A percentile compares a stretch with the other conserved stretches of the same genome.
phyloP scores from a whole-genome alignment of 2,113 vertebrate genomes.

The Pseudorectes ferrugineus region DNA sequence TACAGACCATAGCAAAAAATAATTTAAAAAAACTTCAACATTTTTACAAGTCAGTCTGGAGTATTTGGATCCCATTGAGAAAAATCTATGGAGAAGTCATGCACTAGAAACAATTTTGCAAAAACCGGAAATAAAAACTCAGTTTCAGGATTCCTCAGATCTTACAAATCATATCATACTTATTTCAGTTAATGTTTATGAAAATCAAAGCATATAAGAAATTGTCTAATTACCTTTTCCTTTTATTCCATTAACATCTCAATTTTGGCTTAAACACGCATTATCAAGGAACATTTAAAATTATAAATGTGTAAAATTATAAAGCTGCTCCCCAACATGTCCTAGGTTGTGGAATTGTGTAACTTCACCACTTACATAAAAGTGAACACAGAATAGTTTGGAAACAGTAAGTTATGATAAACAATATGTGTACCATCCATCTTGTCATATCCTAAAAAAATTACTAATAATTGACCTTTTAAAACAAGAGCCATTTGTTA shows the following conservation, averaged over 20 bases:
- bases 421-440: fast-evolving
- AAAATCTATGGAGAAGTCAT: not conserved
- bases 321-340: not conserved
- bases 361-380: not conserved
- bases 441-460: not conserved
- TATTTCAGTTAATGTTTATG: not conserved
- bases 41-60: not conserved
- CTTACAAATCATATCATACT: not conserved
- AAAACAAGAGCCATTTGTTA: not conserved
- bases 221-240: not conserved
- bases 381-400: not conserved
- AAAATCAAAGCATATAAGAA: not conserved
- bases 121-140: not conserved
- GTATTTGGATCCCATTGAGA: not conserved
- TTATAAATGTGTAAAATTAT: not conserved
- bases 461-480: not conserved
- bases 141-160: not conserved
- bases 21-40: not conserved
- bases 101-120: not conserved
- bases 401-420: not conserved
- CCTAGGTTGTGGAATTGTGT: not conserved
- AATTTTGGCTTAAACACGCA: not conserved
- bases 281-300: not conserved
- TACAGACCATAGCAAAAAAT: not conserved
- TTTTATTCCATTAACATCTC: not conserved